A percentile compares a stretch with the other conserved stretches of the same genome.
Conservation (phyloP, 2,113 vertebrate genomes). For the Scopus umbretta region DNA sequence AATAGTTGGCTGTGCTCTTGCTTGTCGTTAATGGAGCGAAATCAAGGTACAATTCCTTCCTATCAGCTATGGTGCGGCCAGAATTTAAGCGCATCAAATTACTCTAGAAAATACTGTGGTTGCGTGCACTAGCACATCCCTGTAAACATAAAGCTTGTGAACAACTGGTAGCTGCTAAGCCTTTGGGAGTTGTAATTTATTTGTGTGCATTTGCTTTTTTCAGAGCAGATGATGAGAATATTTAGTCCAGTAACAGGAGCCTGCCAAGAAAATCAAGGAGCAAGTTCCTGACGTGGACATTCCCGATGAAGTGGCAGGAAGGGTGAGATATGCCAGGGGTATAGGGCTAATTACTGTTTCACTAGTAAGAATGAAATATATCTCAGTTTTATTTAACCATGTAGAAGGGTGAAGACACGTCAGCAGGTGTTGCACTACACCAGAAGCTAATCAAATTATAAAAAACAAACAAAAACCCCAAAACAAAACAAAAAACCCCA, state of each 20-base stretch:
- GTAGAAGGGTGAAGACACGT: not conserved
- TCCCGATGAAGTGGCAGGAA: not conserved
- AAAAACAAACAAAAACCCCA: no score
- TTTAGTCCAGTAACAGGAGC: not conserved
- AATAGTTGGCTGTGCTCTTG: not conserved
- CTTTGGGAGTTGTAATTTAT: not conserved
- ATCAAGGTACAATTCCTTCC: not conserved
- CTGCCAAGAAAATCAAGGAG: not conserved
- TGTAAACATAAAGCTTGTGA: not conserved
- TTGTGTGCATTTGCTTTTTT: not conserved
- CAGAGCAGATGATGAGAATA: constrained; percentile 52
- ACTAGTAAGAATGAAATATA: not conserved
- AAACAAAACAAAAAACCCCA: no score
- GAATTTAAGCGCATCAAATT: not conserved
- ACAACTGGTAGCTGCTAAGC: not conserved
- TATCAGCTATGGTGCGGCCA: not conserved
- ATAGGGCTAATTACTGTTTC: not conserved
- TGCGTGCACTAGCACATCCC: not conserved
- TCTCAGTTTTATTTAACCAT: not conserved
- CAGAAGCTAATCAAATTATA: not conserved
- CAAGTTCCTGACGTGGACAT: constrained; percentile 34
- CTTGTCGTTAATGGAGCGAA: not conserved
- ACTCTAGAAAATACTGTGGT: not conserved
- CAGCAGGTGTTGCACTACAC: not conserved
- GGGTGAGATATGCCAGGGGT: not conserved